Conservation (phyloP, 2,888 invertebrate species). For the Caenorhabditis afra region DNA sequence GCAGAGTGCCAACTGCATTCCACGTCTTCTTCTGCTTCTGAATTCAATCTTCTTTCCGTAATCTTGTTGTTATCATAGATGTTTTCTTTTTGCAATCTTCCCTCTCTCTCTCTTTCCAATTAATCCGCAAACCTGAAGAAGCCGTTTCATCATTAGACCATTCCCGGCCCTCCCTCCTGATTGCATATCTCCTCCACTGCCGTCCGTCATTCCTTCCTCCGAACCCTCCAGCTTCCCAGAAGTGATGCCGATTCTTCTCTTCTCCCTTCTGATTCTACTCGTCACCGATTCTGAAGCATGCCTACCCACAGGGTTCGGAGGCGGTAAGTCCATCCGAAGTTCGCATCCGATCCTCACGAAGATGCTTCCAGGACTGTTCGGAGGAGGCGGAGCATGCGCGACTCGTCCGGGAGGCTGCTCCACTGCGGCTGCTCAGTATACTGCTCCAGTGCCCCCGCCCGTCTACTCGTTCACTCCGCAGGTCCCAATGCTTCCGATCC, state of each 20-base stretch:
- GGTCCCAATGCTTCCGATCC: too few relatives aligned
- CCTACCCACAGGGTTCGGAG: slow-evolving; percentile 41
- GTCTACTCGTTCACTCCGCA: slow-evolving; percentile 33
- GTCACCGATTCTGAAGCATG: slow-evolving; percentile 24
- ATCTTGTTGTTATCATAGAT: slow-evolving; percentile 2
- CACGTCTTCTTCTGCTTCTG: too few relatives aligned
- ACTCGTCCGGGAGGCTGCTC: slow-evolving; percentile 33
- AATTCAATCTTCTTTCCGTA: neutral
- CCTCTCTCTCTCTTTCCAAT: slow-evolving; percentile 15
- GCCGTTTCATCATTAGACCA: slow-evolving; percentile 49
- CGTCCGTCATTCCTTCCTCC: slow-evolving; percentile 17
- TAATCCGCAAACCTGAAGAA: slow-evolving; percentile 51
- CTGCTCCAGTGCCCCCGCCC: slow-evolving; percentile 46
- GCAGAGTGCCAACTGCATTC: slow-evolving; percentile 12
- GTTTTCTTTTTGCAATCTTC: slow-evolving; percentile 15
- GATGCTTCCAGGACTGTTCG: slow-evolving; percentile 38
- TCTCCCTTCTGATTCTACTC: slow-evolving; percentile 15
- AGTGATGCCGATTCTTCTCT: slow-evolving; percentile 28
- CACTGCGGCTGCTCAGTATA: slow-evolving; percentile 9
- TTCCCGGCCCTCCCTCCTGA: slow-evolving; percentile 38
- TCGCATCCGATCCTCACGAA: neutral
- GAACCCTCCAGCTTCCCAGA: slow-evolving; percentile 2
- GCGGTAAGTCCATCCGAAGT: slow-evolving; percentile 14
- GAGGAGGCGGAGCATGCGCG: slow-evolving; percentile 38
- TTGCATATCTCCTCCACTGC: slow-evolving; percentile 26